Base-by-base conservation (phyloP, 1,140 invertebrate genomes). In the Liolophura sinensis region DNA sequence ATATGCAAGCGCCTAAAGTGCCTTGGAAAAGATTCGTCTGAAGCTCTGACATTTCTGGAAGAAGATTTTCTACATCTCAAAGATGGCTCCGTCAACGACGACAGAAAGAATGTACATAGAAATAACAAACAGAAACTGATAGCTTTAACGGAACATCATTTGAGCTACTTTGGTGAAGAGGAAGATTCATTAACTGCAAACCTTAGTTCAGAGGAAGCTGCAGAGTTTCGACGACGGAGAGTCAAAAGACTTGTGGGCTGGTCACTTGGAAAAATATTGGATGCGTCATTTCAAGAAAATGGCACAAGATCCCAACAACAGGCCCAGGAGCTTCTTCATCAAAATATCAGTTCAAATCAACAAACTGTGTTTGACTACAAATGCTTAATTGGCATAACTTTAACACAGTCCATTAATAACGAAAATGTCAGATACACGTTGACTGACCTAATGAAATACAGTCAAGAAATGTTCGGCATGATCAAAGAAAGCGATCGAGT, bases 201-300 rank as follows among this genome's bases (percentile, higher is more conserved):
- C n/a, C 50, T 70, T 7, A 60, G 15, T 40, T 27, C 15, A 9
- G 55, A 25, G 15, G 68, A 68, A 24, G 51, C 24, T 12, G 67
- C 61, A 60, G 68, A 65, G 55, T 73, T 65, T 47, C 61, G 62
- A 25, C 25, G 55, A 49, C 60, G 68, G 27, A 52, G 68, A 16
- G 63, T 62, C 24, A 49, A 20, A 25, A 64, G 56, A 54, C 24
- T 62, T 3, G 65, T 65, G 1, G 71, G 58, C 1, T 65, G 31
- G n/a, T 65, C 68, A 11, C 52, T 73, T 20, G 20, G 52, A 22
- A 55, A 46, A 7, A 52, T 66, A 16, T 56, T 69, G 56, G 24
- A 27, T 25, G 40, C 65, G 27, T 52, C 54, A 57, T 74, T 83
- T 64, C 75, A 84, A 61, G 73, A 70, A 18, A 69, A 78, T 58